Percentiles rank a stretch among this genome's conserved stretches.
Evolutionary conservation across 2,113 vertebrate species (phyloP).

Genomic region (Eulemur rufifrons): DNA sequence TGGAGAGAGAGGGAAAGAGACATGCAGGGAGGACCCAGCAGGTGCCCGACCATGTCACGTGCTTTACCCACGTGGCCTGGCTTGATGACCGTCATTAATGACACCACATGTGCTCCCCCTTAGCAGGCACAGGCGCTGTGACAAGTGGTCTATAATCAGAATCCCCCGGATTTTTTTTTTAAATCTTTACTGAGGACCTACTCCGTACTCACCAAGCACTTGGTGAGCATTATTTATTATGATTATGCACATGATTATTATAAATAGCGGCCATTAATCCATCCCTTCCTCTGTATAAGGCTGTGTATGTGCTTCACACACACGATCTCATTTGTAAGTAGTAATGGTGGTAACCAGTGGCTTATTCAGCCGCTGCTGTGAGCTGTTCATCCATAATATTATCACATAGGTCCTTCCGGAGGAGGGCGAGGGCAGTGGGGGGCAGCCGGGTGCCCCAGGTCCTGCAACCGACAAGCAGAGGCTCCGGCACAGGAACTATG

Average conservation of each 20-base stretch:
- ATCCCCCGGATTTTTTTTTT: background rate
- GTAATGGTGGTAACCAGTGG: background rate
- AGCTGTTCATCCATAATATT: background rate
- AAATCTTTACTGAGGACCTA: background rate
- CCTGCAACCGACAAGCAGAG: background rate
- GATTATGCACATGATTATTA: background rate
- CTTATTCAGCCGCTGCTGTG: background rate
- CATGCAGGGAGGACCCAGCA: rapidly evolving
- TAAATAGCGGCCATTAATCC: background rate
- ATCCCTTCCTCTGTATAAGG: background rate
- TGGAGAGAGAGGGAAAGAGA: background rate
- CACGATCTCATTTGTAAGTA: background rate
- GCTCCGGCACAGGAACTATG: rapidly evolving
- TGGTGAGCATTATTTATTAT: background rate
- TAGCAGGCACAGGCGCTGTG: background rate
- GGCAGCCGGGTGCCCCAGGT: background rate
- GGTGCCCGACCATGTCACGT: rapidly evolving
- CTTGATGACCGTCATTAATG: rapidly evolving
- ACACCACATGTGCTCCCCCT: rapidly evolving
- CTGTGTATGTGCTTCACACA: background rate
- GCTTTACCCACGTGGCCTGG: background rate
- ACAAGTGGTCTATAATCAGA: background rate
- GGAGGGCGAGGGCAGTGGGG: background rate
- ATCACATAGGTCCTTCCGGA: background rate
- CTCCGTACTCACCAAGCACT: background rate